These are phyloP conservation scores for Lytechinus pictus DNA, from an alignment of 35 echinoderm and acorn worm species.

Conservation along the genomic window DNA sequence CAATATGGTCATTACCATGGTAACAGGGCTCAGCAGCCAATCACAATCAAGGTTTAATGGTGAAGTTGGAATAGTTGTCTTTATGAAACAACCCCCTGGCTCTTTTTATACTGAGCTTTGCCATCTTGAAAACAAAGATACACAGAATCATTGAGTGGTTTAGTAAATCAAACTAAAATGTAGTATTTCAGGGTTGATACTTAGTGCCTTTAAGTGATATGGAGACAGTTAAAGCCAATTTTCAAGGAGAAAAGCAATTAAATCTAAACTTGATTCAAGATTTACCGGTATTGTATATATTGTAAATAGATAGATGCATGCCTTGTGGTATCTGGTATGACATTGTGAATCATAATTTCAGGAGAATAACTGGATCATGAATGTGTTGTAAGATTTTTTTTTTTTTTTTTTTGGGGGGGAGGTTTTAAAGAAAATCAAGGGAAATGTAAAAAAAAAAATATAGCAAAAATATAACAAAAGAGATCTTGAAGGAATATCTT, in stretches of 20 bases:
- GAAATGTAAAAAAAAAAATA: no score
- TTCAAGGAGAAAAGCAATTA: not conserved
- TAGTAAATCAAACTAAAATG: no score
- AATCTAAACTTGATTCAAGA: not conserved
- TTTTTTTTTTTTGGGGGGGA: not conserved
- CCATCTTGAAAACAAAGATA: no score
- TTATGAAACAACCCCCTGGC: no score
- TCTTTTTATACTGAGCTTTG: no score
- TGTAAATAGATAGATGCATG: slow-evolving; percentile 12
- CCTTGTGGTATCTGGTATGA: not conserved
- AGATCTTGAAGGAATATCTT: no score
- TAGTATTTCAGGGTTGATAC: not conserved
- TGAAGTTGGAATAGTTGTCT: no score
- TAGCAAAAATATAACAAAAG: no score
- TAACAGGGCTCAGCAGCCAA: no score
- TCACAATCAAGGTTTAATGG: no score
- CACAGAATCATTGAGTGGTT: no score
- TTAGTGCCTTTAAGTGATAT: not conserved
- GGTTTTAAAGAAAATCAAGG: not conserved
- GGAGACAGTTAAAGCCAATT: not conserved
- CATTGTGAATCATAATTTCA: not conserved
- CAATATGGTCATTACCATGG: no score
- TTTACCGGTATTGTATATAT: not conserved
- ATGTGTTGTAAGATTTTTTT: not conserved
- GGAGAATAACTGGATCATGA: not conserved